A percentile compares a stretch with the other conserved stretches of the same genome.
phyloP scores from a whole-genome alignment of 2,113 vertebrate species.

The Antigone vipio region DNA sequence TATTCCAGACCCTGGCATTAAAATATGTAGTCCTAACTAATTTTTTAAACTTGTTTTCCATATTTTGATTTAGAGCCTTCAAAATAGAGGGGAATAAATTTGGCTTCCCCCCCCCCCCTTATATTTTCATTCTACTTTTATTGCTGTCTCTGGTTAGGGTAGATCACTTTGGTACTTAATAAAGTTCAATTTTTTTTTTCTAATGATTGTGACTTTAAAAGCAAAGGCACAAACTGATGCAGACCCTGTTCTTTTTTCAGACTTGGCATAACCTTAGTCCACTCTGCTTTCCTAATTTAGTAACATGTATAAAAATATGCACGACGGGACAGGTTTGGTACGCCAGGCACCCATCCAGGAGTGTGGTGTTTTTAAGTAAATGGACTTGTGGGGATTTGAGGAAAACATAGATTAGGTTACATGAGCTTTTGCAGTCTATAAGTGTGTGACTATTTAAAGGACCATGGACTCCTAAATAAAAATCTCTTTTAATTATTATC shows the following conservation, averaged over 20 bases:
- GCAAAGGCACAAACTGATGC: slow-evolving; percentile 67
- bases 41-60: slow-evolving; percentile 15
- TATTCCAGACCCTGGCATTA: neutral
- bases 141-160: neutral
- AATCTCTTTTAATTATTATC: slow-evolving; percentile 11
- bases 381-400: slow-evolving; percentile 80
- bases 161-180: slow-evolving; percentile 3
- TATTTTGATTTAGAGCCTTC: slow-evolving; percentile 12
- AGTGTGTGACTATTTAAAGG: slow-evolving; percentile 69
- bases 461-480: slow-evolving; percentile 33
- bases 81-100: neutral
- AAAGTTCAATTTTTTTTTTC: slow-evolving; percentile 67
- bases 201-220: slow-evolving; percentile 73
- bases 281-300: slow-evolving; percentile 94
- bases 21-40: neutral
- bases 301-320: slow-evolving; percentile 91
- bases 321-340: slow-evolving; percentile 87
- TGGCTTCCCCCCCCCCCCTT: neutral
- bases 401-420: slow-evolving; percentile 75
- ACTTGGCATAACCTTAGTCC: slow-evolving; percentile 79
- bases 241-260: slow-evolving; percentile 74
- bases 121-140: slow-evolving; percentile 9
- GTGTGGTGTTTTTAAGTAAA: slow-evolving; percentile 78
- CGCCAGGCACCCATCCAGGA: slow-evolving; percentile 86
- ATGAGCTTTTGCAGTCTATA: slow-evolving; percentile 49